Evolutionary conservation across 2,797 vertebrate genomes (phyloP), one percentile per base, ranked within the genome.

Genomic region (Bryconaethiops microstoma): DNA sequence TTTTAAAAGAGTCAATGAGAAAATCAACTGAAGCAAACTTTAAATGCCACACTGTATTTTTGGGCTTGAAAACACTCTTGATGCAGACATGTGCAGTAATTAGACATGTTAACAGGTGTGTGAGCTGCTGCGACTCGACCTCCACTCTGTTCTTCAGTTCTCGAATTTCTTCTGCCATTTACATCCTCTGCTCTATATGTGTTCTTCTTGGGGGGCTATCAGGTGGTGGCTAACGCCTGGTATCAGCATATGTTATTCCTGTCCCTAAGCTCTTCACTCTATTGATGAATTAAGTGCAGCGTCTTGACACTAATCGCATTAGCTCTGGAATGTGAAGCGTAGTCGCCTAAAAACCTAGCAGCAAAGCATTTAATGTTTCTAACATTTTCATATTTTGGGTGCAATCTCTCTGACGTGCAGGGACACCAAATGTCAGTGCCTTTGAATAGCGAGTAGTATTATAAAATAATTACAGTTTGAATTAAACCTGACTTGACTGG

Each of bases 201-300:
- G 50, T 59, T 71, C 19, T 68, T 69, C 29, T 25, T 62, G 16
- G 69, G n/a, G 16, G 57, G 74, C 62, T 83, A 82, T 86, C 82
- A 17, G 65, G 75, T 86, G 76, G 29, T 80, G n/a, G 40, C 50
- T 76, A 68, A 62, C 17, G 21, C 23, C 65, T 70, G 59, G 48
- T 35, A 78, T 84, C 78, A 86, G 85, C 82, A 82, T 62, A 42
- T 59, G 62, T 84, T 86, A 86, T 84, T 84, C 75, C 60, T 82
- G 80, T 76, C 63, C 19, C 17, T 62, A 71, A 80, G 29, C 76
- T 64, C 59, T 67, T 14, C 42, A 79, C 54, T 64, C 63, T 25
- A 50, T 57, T 68, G 54, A 55, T 59, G 7, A 74, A 71, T 55
- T 71, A 82, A 21, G 25, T 45, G 16, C 62, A 64, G 54, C 52